These are phyloP conservation scores for Ophion slaviceki DNA, from an alignment of 2,888 invertebrate species.

Conservation along the genomic window DNA sequence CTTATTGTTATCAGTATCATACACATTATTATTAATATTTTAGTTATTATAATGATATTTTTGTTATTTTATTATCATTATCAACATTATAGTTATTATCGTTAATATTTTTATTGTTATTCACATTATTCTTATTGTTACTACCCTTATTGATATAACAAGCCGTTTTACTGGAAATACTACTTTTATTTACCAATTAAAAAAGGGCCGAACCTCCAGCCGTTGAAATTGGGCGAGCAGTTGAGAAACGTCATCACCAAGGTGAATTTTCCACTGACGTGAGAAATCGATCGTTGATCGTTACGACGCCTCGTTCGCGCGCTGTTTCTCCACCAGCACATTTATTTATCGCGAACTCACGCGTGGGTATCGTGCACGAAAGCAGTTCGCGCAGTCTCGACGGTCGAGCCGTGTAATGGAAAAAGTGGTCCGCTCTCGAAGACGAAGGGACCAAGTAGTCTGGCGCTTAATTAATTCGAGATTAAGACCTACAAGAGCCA, in stretches of 20 bases:
- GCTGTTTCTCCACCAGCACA: not conserved
- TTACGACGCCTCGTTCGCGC: not conserved
- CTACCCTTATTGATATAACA: not conserved
- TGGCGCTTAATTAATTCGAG: constrained; percentile 76
- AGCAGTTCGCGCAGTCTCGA: constrained; percentile 28
- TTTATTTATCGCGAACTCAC: not conserved
- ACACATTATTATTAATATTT: too few species aligned
- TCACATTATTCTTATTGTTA: too few species aligned
- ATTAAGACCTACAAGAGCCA: constrained; percentile 69
- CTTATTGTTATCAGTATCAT: too few species aligned
- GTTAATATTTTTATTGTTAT: too few species aligned
- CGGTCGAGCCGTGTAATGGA: constrained; percentile 24
- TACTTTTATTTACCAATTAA: not conserved
- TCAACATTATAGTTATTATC: too few species aligned
- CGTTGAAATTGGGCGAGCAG: not conserved
- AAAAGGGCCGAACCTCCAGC: not conserved
- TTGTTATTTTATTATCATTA: too few species aligned
- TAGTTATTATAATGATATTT: too few species aligned
- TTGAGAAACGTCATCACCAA: not conserved
- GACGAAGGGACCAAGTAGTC: constrained; percentile 70
- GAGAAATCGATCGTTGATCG: not conserved
- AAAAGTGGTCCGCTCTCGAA: constrained; percentile 23
- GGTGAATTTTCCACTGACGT: not conserved
- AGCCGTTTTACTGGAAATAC: not conserved
- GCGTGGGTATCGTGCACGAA: constrained; percentile 16